Percentiles rank a stretch among this genome's conserved stretches.
Conservation (phyloP, 2,888 invertebrate genomes). For the Flexamia atlantica region DNA sequence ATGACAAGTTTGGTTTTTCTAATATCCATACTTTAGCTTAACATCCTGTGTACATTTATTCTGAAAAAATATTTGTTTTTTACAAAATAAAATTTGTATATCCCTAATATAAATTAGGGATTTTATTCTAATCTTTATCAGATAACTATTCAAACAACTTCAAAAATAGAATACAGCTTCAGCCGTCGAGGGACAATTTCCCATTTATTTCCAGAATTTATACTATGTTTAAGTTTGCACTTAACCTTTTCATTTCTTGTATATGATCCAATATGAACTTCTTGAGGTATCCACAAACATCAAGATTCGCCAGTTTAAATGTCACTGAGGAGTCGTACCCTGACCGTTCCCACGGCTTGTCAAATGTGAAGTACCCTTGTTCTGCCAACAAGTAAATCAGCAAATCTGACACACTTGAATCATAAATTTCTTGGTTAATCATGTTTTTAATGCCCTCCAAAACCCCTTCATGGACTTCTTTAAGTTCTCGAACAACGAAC, state of each 20-base stretch:
- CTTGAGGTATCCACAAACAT: constrained; percentile 1
- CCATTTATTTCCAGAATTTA: not conserved
- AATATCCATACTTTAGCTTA: too few species aligned
- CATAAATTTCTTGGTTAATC: constrained; percentile 8
- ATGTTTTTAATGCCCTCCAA: constrained; percentile 13
- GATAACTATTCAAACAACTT: too few species aligned
- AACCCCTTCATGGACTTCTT: not conserved
- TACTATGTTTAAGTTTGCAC: constrained; percentile 34
- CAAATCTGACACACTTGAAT: constrained; percentile 25
- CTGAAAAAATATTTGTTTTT: too few species aligned
- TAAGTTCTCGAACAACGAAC: constrained; percentile 13
- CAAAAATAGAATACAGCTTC: too few species aligned
- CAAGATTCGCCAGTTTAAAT: not conserved
- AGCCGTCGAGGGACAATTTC: too few species aligned
- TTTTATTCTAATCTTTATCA: too few species aligned
- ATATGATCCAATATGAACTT: not conserved
- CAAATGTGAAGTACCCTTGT: constrained; percentile 38
- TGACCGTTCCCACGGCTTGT: constrained; percentile 13
- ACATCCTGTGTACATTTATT: too few species aligned
- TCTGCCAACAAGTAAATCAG: constrained; percentile 16
- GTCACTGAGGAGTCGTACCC: constrained; percentile 25
- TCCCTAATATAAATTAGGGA: too few species aligned
- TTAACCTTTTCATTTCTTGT: constrained; percentile 3
- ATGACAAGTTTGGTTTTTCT: too few species aligned
- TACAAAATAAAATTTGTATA: too few species aligned